Conservation (phyloP, 2,888 invertebrate species). For the Pyrochroa serraticornis region DNA sequence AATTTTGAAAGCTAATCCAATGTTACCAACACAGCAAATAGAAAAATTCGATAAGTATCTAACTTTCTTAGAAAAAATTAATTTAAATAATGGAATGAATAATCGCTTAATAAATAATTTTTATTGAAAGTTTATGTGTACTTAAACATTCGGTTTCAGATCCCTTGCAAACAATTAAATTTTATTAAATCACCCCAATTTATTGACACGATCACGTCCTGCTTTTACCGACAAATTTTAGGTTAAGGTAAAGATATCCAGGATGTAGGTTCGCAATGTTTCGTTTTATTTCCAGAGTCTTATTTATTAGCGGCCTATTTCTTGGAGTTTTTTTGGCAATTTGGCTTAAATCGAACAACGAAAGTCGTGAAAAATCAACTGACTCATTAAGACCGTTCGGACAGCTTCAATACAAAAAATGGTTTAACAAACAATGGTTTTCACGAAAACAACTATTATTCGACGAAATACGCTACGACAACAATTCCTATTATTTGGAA, state of each 20-base stretch:
- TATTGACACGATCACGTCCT: no score
- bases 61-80: no score
- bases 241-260: conserved; percentile 12
- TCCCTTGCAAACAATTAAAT: no score
- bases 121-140: no score
- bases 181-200: no score
- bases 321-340: conserved; percentile 40
- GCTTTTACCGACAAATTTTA: no score
- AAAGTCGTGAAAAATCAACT: conserved; percentile 4
- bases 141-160: no score
- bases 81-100: no score
- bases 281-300: conserved; percentile 39
- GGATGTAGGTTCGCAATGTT: conserved; percentile 37
- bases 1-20: no score
- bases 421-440: conserved; percentile 40
- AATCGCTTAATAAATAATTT: no score
- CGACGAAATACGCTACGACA: conserved; percentile 46
- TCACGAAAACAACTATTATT: conserved; percentile 33
- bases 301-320: conserved; percentile 39
- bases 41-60: no score
- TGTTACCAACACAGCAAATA: no score
- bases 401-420: conserved; percentile 34
- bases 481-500: conserved; percentile 39
- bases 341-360: conserved; percentile 14
- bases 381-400: conserved; percentile 1